Conservation (phyloP, 2,113 vertebrate species). For the Pholis gunnellus region DNA sequence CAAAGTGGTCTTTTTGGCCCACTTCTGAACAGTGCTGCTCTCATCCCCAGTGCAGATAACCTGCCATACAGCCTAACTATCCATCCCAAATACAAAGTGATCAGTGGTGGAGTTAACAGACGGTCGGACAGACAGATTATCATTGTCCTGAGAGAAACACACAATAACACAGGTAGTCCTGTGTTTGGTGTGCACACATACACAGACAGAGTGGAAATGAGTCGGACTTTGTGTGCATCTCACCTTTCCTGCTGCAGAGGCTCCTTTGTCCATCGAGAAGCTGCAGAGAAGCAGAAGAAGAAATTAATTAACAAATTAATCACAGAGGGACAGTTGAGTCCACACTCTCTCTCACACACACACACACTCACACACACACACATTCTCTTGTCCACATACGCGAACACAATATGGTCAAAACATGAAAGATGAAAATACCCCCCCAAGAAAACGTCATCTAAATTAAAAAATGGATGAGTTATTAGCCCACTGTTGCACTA, state of each 20-base stretch:
- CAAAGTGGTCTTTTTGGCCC: background rate
- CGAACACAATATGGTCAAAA: background rate
- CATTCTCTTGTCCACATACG: background rate
- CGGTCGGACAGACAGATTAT: background rate
- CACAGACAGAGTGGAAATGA: slow-evolving; percentile 9
- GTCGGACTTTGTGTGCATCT: slow-evolving; percentile 38
- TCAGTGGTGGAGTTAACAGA: background rate
- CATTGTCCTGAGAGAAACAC: background rate
- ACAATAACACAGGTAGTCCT: background rate
- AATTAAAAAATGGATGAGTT: background rate
- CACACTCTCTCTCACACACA: background rate
- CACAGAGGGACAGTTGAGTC: slow-evolving; percentile 25
- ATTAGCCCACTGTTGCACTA: background rate
- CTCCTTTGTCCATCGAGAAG: slow-evolving; percentile 82
- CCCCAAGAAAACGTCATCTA: background rate
- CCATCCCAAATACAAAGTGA: background rate
- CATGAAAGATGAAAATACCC: too few species aligned
- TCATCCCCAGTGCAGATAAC: background rate
- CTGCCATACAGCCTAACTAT: too few species aligned
- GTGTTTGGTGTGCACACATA: background rate
- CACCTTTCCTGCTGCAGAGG: slow-evolving; percentile 84
- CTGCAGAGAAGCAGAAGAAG: slow-evolving; percentile 68
- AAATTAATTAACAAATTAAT: slow-evolving; percentile 61
- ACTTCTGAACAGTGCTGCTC: background rate
- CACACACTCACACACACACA: background rate